Evolutionary conservation across 2,797 vertebrate genomes (phyloP).

Genomic region (Sternotherus odoratus): DNA sequence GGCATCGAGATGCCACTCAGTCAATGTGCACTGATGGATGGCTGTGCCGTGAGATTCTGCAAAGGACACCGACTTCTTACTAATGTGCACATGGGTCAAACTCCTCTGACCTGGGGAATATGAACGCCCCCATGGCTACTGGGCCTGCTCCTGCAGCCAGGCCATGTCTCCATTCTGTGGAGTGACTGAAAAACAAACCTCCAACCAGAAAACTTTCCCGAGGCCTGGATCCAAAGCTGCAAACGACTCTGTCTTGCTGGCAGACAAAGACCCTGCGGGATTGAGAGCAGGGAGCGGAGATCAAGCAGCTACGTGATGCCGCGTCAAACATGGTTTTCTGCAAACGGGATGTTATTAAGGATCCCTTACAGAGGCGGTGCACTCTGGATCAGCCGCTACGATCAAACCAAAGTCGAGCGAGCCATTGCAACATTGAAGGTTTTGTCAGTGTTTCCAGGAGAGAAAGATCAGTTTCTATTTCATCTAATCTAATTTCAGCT

Average conservation of each 20-base stretch:
- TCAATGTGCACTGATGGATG: neutral
- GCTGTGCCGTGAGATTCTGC: neutral
- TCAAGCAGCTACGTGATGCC: too few species aligned
- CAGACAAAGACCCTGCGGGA: neutral
- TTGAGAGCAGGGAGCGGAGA: too few species aligned
- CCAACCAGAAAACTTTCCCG: neutral
- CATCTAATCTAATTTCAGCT: slow-evolving; percentile 11
- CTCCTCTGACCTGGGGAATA: neutral
- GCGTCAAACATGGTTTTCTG: too few species aligned
- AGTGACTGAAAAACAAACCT: neutral
- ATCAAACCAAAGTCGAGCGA: too few species aligned
- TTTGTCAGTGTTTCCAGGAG: too few species aligned
- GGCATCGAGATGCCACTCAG: neutral
- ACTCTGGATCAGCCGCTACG: too few species aligned
- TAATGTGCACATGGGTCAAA: neutral
- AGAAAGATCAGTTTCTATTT: too few species aligned
- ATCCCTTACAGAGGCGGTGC: too few species aligned
- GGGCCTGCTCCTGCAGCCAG: neutral
- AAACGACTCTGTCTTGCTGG: neutral
- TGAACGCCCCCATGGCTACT: neutral
- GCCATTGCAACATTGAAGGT: too few species aligned
- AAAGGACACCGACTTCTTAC: neutral
- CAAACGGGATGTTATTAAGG: too few species aligned
- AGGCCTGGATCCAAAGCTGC: neutral
- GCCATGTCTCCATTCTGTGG: neutral